These are phyloP conservation scores for Protomyctophum bolini DNA, from an alignment of 2,113 vertebrate genomes.

Conservation along the genomic window DNA sequence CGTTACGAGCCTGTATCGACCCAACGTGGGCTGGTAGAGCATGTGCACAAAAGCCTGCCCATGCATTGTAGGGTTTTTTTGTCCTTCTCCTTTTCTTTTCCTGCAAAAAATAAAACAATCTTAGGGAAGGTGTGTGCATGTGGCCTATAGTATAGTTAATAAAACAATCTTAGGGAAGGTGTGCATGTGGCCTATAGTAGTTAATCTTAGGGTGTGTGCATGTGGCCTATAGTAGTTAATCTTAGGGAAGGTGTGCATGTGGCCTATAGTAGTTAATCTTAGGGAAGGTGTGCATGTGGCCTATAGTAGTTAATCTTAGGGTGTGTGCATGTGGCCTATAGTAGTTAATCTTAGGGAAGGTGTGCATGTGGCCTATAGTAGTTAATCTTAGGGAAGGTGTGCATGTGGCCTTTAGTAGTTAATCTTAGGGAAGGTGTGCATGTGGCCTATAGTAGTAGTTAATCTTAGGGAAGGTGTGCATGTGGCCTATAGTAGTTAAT, in stretches of 20 bases:
- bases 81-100: neutral
- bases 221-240: neutral
- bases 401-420: no score
- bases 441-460: no score
- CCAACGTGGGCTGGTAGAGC: slow-evolving; percentile 9
- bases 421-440: neutral
- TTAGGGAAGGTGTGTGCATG: neutral
- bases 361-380: no score
- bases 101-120: neutral
- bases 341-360: neutral
- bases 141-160: no score
- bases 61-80: neutral
- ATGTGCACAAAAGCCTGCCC: neutral
- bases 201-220: neutral
- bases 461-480: neutral
- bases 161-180: neutral
- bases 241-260: neutral
- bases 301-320: neutral
- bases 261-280: neutral
- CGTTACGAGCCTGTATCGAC: slow-evolving; percentile 30
- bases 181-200: no score
- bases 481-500: neutral
- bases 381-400: neutral
- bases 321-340: no score
- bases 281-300: neutral